These are phyloP conservation scores for Myrmophylax atrothorax DNA, from an alignment of 2,113 vertebrate genomes.

Conservation along the genomic window DNA sequence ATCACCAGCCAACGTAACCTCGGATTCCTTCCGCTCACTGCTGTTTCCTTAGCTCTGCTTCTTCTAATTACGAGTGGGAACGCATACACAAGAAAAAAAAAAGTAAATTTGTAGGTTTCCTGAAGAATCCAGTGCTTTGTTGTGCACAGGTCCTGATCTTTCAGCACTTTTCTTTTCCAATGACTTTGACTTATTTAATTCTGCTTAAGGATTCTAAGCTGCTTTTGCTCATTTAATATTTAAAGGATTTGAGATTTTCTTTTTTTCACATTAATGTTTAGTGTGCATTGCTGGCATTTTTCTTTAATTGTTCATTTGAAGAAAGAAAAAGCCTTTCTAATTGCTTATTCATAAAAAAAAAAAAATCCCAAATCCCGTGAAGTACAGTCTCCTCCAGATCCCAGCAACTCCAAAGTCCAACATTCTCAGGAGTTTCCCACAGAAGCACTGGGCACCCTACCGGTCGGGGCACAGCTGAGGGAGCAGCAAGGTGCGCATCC, in stretches of 20 bases:
- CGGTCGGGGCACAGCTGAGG: neutral
- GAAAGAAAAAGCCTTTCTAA: neutral
- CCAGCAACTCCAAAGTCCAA: neutral
- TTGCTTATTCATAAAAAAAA: neutral
- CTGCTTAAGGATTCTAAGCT: neutral
- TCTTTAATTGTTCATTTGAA: neutral
- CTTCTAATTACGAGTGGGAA: neutral
- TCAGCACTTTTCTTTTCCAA: neutral
- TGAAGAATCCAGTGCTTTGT: neutral
- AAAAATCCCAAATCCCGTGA: neutral
- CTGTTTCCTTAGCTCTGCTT: conserved; percentile 33
- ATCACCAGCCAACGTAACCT: neutral
- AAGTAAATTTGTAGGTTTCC: neutral
- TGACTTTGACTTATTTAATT: conserved; percentile 13
- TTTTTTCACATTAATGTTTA: neutral
- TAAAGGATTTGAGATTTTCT: neutral
- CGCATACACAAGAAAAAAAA: neutral
- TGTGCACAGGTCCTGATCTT: conserved; percentile 5
- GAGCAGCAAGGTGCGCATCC: neutral
- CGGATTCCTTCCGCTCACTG: conserved; percentile 38
- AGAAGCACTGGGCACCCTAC: neutral
- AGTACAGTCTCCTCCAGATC: neutral
- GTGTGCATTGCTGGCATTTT: neutral
- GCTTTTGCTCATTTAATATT: conserved; percentile 18
- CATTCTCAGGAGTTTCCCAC: neutral